Conservation (phyloP, 2,113 vertebrate species). For the Bos javanicus region DNA sequence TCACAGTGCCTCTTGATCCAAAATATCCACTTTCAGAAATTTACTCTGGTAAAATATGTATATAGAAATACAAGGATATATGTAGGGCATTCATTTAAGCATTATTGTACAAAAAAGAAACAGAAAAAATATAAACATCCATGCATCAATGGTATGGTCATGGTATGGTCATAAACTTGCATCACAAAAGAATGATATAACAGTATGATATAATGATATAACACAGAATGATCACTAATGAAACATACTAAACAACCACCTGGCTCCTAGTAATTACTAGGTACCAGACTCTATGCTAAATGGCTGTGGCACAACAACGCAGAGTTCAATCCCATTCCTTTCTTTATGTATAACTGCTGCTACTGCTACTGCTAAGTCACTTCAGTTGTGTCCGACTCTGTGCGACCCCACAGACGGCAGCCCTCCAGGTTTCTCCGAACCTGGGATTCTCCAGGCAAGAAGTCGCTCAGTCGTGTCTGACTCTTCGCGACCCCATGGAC, state of each 20-base stretch:
- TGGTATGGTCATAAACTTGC: neutral
- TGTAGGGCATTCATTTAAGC: neutral
- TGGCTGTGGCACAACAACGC: neutral
- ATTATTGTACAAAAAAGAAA: neutral
- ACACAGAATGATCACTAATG: neutral
- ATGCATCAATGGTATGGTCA: neutral
- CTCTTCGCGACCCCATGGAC: too few species aligned
- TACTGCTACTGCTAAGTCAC: too few species aligned
- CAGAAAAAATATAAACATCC: neutral
- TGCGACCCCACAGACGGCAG: too few species aligned
- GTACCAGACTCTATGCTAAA: neutral
- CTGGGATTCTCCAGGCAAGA: too few species aligned
- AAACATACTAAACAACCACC: neutral
- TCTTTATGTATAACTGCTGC: neutral
- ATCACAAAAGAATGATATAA: neutral
- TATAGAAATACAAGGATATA: neutral
- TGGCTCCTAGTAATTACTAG: neutral
- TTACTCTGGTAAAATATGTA: neutral
- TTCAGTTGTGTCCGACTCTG: too few species aligned
- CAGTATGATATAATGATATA: too few species aligned
- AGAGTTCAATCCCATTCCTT: neutral
- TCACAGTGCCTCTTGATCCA: neutral
- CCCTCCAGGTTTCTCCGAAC: too few species aligned
- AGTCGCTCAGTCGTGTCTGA: too few species aligned
- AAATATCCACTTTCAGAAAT: constrained; percentile 2